A percentile compares a stretch with the other conserved stretches of the same genome.
Conservation (phyloP, 2,113 vertebrate species). For the Eudyptes chrysolophus region DNA sequence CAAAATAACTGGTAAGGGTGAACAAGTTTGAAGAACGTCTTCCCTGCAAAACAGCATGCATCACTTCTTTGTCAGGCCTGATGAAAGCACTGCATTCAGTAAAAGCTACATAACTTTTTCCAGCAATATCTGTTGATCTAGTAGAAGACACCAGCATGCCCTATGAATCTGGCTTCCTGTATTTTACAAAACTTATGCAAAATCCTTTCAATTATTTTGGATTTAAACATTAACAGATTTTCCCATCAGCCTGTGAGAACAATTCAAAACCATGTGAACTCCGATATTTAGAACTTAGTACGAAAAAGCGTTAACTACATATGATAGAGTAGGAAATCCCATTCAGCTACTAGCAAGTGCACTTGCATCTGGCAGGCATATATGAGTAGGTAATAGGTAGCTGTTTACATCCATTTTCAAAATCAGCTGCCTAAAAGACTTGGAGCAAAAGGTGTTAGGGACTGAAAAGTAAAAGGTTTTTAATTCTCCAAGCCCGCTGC, state of each 20-base stretch:
- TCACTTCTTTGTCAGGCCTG: background rate
- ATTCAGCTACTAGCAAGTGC: background rate
- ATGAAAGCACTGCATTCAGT: background rate
- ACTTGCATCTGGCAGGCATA: background rate
- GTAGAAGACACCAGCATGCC: background rate
- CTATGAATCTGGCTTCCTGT: background rate
- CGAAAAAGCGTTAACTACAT: background rate
- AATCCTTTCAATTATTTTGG: background rate
- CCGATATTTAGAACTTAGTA: background rate
- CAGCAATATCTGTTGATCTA: background rate
- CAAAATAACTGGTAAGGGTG: background rate
- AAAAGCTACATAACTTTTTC: background rate
- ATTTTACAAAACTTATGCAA: background rate
- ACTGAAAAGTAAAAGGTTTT: background rate
- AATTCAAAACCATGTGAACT: background rate
- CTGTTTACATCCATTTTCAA: background rate
- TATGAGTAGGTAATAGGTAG: background rate
- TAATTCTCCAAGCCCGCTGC: background rate
- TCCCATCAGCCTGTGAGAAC: background rate
- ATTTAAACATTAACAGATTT: background rate
- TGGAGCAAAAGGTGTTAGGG: background rate
- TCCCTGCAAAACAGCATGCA: background rate
- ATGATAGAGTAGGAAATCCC: background rate
- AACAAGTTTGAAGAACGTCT: background rate
- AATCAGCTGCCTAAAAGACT: background rate